A percentile compares a stretch with the other conserved stretches of the same genome.
phyloP scores from a whole-genome alignment of 2,888 invertebrate species.

The Geotrupes spiniger region DNA sequence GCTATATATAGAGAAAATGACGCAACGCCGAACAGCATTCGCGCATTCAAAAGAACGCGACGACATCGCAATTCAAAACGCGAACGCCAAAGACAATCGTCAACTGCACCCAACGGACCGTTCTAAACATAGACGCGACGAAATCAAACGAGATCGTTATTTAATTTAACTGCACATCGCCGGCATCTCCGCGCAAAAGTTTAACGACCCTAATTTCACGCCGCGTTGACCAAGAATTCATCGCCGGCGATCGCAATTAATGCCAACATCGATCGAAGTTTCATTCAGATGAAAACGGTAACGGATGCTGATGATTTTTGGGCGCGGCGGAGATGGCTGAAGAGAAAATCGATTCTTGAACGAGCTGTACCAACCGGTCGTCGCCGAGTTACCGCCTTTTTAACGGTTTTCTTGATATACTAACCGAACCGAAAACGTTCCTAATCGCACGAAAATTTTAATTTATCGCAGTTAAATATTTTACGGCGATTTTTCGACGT shows the following conservation, averaged over 20 bases:
- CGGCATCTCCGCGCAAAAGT: not conserved
- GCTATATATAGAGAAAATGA: too few species aligned
- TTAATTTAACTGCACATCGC: constrained; percentile 6
- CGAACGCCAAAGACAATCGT: too few species aligned
- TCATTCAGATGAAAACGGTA: too few species aligned
- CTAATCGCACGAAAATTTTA: too few species aligned
- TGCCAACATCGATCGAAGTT: too few species aligned
- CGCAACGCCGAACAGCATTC: too few species aligned
- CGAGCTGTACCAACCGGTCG: not conserved
- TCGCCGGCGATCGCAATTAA: not conserved
- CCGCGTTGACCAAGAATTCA: constrained; percentile 1
- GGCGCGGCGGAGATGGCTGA: constrained; percentile 6
- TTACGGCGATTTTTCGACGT: not conserved
- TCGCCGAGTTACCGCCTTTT: constrained; percentile 23
- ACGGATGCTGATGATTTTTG: constrained; percentile 4
- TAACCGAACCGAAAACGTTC: constrained; percentile 18
- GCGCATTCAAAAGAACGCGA: too few species aligned
- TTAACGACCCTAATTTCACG: constrained; percentile 20
- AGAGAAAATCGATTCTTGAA: constrained; percentile 14
- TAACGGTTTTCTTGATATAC: constrained; percentile 27
- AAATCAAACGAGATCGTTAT: too few species aligned
- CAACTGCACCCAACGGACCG: too few species aligned
- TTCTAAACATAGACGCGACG: too few species aligned
- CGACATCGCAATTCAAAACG: too few species aligned
- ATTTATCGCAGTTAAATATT: too few species aligned